Evolutionary conservation across 1,140 invertebrate species (phyloP).

Genomic region (Phortica variegata): DNA sequence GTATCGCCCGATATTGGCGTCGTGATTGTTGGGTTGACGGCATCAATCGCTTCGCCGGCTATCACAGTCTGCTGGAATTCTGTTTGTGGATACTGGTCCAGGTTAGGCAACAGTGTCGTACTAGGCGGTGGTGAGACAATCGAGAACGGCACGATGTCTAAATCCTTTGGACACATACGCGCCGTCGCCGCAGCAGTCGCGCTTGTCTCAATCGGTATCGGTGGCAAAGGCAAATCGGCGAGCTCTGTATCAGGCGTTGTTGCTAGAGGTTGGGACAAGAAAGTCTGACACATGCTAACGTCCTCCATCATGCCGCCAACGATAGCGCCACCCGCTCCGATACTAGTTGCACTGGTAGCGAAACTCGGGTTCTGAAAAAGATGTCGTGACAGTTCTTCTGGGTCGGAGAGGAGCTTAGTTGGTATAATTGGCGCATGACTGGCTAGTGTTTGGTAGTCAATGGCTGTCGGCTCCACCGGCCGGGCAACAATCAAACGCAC

Average conservation of each 20-base stretch:
- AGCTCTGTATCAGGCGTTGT: conserved; percentile 35
- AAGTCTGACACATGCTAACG: conserved; percentile 10
- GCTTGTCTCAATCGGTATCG: conserved; percentile 30
- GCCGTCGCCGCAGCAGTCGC: conserved; percentile 12
- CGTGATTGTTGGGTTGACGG: conserved; percentile 27
- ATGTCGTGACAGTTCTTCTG: conserved; percentile 77
- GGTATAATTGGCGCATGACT: conserved; percentile 75
- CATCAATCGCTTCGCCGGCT: conserved; percentile 27
- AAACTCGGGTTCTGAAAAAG: conserved; percentile 64
- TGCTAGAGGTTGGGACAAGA: background rate
- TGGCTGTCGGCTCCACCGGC: conserved; percentile 73
- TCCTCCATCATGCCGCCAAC: conserved; percentile 29
- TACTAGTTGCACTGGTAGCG: conserved; percentile 31
- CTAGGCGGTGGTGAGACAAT: conserved; percentile 46
- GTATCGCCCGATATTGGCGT: background rate
- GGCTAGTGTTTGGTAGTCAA: conserved; percentile 64
- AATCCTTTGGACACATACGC: conserved; percentile 31
- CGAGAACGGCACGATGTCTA: conserved; percentile 52
- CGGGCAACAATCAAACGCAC: conserved; percentile 89
- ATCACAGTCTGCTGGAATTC: conserved; percentile 54
- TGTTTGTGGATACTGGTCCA: conserved; percentile 34
- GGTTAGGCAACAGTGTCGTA: conserved; percentile 31
- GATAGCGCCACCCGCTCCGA: conserved; percentile 18
- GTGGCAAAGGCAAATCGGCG: conserved; percentile 49
- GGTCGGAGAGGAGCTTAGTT: conserved; percentile 78